A percentile compares a stretch with the other conserved stretches of the same genome.
These are phyloP conservation scores for Nothura maculosa DNA, from an alignment of 2,797 vertebrate species.

Conservation along the genomic window DNA sequence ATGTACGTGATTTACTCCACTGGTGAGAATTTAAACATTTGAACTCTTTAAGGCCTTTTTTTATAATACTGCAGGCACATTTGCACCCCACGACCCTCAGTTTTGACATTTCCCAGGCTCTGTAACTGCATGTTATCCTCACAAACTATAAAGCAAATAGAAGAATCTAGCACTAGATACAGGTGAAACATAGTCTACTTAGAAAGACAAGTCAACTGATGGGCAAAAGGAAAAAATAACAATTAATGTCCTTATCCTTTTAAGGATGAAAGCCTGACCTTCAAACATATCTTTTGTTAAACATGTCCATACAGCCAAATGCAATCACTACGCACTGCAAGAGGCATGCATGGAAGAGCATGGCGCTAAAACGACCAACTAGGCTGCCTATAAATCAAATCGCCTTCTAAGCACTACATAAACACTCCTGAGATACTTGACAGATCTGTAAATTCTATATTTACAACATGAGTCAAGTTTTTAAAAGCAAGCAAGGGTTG, in stretches of 20 bases:
- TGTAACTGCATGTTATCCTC: not conserved
- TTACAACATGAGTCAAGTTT: not conserved
- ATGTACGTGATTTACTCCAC: not conserved
- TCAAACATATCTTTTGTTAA: not conserved
- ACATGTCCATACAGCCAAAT: rapidly evolving
- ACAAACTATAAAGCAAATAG: not conserved
- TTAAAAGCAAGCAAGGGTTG: not conserved
- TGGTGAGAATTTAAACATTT: not conserved
- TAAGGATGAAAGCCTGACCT: not conserved
- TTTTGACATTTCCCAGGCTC: not conserved
- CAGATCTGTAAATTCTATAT: not conserved
- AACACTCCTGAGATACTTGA: not conserved
- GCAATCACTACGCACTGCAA: not conserved
- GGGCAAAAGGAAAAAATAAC: not conserved
- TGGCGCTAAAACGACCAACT: not conserved
- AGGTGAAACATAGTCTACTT: not conserved
- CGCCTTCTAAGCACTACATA: not conserved
- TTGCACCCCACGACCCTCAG: not conserved
- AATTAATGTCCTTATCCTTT: not conserved
- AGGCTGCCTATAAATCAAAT: not conserved
- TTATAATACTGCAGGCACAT: not conserved
- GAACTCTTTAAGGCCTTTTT: not conserved
- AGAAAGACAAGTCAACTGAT: not conserved
- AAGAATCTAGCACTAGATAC: not conserved
- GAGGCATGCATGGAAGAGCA: rapidly evolving